Evolutionary conservation across 2,113 vertebrate species (phyloP).

Genomic region (Nyctibius bracteatus): DNA sequence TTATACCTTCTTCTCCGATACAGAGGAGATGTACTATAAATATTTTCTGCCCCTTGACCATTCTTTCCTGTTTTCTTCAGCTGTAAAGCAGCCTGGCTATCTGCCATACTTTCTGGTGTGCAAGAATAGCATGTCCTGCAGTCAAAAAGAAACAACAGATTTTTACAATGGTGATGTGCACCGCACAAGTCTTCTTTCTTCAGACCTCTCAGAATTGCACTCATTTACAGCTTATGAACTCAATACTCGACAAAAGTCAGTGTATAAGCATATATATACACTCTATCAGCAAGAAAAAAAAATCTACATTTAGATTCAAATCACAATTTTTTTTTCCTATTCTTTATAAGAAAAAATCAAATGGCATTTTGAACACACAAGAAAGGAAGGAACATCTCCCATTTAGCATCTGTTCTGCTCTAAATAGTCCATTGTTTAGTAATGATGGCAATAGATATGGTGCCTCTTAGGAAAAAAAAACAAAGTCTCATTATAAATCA

Average conservation of each 20-base stretch:
- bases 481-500: neutral
- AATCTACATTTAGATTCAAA: neutral
- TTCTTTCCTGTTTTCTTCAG: neutral
- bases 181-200: neutral
- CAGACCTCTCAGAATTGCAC: neutral
- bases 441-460: neutral
- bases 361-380: neutral
- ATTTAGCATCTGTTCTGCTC: neutral
- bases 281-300: neutral
- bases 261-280: neutral
- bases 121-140: neutral
- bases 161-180: neutral
- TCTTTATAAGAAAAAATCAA: neutral
- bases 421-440: neutral
- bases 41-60: neutral
- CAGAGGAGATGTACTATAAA: neutral
- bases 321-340: accelerated
- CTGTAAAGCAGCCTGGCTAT: neutral
- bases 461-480: neutral
- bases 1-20: neutral
- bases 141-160: neutral
- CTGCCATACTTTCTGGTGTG: neutral
- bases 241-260: neutral
- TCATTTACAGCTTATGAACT: neutral
- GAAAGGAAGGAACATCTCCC: neutral